Base-by-base conservation (phyloP, 1,140 invertebrate genomes). In the Gerris buenoi region DNA sequence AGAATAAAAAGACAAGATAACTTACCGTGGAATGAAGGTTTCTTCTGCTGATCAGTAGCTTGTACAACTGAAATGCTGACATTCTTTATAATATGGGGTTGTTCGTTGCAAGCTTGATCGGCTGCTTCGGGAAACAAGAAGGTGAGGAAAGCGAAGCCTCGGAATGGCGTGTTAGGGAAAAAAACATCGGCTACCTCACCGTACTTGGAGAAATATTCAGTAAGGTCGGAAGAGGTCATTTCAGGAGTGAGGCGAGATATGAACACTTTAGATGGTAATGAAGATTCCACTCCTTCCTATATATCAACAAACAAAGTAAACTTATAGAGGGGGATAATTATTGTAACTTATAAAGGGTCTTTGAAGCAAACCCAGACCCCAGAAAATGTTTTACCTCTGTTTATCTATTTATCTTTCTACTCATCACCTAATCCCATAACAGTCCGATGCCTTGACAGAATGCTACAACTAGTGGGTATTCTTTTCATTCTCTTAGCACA, bases 231-330 rank as follows among this genome's bases (percentile, higher is more conserved):
- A 27, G 77, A 74, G 59, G 76, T 75, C 65, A 84, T 78, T 64
- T 82, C 80, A 74, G 82, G 81, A 2, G 81, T 81, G 69, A 85
- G 81, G 14, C 84, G 81, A 33, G 83, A 83, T 65, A 87, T 81
- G 76, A 85, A 86, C 13, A 86, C 80, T 70, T 86, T 86, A 13
- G 64, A 23, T 27, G 62, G 62, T 3, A 29, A 18, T 5, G 10
- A 18, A 13, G 23, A 15, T 76, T 87, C 89, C 74, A 93, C 86
- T 73, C 90, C 85, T 71, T 90, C 89, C 81, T 92, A 22, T 22
- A 60, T n/a, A n/a, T n/a, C n/a, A n/a, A n/a, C n/a, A n/a, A n/a
- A n/a, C n/a, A n/a, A n/a, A n/a, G n/a, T n/a, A n/a, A n/a, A n/a
- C n/a, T n/a, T n/a, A n/a, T n/a, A n/a, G n/a, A n/a, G n/a, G n/a